Base-by-base conservation (phyloP, 2,888 invertebrate genomes). In the Cosmorhoe ocellata region DNA sequence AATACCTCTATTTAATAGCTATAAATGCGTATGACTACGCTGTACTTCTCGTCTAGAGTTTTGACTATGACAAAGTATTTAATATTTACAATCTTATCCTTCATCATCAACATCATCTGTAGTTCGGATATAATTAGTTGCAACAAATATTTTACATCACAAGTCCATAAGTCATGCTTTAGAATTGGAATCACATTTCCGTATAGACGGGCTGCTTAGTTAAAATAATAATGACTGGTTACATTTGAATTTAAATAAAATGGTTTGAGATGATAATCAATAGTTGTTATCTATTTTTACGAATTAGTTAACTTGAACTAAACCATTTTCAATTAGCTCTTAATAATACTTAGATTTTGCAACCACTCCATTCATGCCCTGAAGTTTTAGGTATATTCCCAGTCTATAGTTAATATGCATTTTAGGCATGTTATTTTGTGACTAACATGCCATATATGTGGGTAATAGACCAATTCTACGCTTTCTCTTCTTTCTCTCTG, bases 401-500 rank as follows among this genome's bases (percentile, higher is more conserved):
- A 18, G 4, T n/a, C n/a, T n/a, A 8, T 11, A 46, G 38, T 55
- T 30, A 34, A 38, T 13, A 11, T 11, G 26, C 14, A 38, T 26
- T 18, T 37, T 11, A 36, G 36, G 34, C 34, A 36, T 24, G 12
- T 24, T 36, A 36, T 24, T 24, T 2, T 3, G 36, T 3, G 8
- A 36, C 0, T n/a, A 12, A 11, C 7, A 5, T 22, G n/a, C 14
- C 28, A n/a, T n/a, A 10, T n/a, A 7, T 7, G 6, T 31, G 4
- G 31, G 31, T 2, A 31, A 12, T 18, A 18, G 4, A 18, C 4
- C 18, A 18, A 18, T 18, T 78, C 91, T 95, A 95, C 91, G 95
- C 95, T 83, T 97, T 97, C 74, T 97, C 97, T 75, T 97, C 97
- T 74, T 97, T 97, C 74, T 97, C 97, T 82, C 95, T 95, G 78